These are phyloP conservation scores for Colletes gigas DNA, from an alignment of 1,140 invertebrate genomes.

Conservation along the genomic window DNA sequence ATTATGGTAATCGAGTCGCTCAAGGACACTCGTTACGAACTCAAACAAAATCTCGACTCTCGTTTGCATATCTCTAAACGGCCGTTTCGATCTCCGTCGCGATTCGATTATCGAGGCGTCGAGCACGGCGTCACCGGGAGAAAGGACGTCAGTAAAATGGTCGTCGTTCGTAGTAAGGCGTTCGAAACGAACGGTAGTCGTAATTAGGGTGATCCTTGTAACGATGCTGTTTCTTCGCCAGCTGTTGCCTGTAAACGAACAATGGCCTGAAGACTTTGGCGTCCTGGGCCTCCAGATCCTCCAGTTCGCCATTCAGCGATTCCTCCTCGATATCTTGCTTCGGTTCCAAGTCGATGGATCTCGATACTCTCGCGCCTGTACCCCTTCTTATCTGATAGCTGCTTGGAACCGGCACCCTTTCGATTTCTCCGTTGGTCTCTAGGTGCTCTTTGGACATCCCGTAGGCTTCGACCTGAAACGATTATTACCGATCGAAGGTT, in stretches of 20 bases:
- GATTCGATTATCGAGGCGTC: too few relatives aligned
- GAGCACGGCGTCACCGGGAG: neutral
- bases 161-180: neutral
- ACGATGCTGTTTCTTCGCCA: conserved; percentile 52
- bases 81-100: neutral
- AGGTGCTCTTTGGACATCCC: conserved; percentile 47
- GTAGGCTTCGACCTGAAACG: conserved; percentile 49
- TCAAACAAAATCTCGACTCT: neutral
- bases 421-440: conserved; percentile 46
- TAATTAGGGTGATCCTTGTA: conserved; percentile 22
- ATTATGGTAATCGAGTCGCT: conserved; percentile 11
- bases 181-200: neutral
- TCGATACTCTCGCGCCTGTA: neutral
- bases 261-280: conserved; percentile 74
- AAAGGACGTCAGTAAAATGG: conserved; percentile 17
- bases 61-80: conserved; percentile 11
- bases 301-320: neutral
- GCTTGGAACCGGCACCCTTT: neutral
- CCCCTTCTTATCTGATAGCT: neutral
- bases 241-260: conserved; percentile 75
- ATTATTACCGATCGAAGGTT: too few relatives aligned
- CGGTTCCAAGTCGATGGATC: conserved; percentile 37
- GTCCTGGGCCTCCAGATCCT: conserved; percentile 68
- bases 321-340: conserved; percentile 21
- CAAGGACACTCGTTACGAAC: neutral